Conservation (phyloP, 2,797 vertebrate species). For the Scolopax rusticola region DNA sequence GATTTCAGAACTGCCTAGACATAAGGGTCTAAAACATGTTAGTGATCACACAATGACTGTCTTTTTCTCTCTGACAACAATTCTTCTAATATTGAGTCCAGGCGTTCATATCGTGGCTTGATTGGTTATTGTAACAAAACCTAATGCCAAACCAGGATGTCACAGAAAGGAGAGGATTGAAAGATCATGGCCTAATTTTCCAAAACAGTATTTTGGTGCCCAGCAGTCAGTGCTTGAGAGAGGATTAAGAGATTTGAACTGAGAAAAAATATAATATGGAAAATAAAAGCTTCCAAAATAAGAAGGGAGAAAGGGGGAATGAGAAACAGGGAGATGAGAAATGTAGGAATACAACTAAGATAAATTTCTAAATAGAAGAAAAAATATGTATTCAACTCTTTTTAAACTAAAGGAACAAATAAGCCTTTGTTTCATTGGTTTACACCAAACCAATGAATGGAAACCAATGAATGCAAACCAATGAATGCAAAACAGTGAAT, state of each 20-base stretch:
- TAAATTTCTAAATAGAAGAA: background rate
- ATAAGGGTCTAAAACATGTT: background rate
- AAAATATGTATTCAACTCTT: background rate
- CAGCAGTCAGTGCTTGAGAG: background rate
- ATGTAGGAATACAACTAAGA: background rate
- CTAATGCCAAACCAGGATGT: background rate
- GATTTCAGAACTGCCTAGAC: background rate
- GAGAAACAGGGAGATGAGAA: background rate
- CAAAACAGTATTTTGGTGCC: background rate
- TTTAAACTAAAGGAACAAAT: background rate
- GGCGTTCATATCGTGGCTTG: background rate
- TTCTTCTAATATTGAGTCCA: background rate
- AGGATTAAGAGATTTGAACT: background rate
- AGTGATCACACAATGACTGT: background rate
- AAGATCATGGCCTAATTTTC: background rate
- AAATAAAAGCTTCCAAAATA: background rate
- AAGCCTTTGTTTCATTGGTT: background rate
- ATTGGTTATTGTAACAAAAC: background rate
- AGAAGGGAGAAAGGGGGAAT: fast-evolving
- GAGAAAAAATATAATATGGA: background rate
- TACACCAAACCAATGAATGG: background rate
- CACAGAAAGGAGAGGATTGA: background rate
- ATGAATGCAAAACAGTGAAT: background rate
- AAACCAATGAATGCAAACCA: no score
- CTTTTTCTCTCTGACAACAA: background rate